A percentile compares a stretch with the other conserved stretches of the same genome.
Evolutionary conservation across 2,113 vertebrate species (phyloP).

Genomic region (Ursus arctos): DNA sequence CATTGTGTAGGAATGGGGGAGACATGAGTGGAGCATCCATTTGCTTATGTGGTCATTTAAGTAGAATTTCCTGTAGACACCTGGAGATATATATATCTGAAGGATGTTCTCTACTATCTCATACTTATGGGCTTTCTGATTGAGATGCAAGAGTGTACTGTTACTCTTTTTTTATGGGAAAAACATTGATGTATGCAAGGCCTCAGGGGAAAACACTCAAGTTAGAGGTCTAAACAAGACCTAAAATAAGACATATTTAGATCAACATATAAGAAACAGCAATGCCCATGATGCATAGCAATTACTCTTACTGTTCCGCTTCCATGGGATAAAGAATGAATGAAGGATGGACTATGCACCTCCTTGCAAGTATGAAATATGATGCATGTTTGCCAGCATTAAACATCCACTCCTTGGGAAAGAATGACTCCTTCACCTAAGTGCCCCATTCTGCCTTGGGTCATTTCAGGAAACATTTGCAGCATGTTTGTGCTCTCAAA

Average conservation of each 20-base stretch:
- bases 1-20: not conserved
- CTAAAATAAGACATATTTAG: constrained; percentile 39
- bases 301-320: not conserved
- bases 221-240: constrained; percentile 29
- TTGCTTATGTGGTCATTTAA: not conserved
- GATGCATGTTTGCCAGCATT: constrained; percentile 33
- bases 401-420: not conserved
- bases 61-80: constrained; percentile 51
- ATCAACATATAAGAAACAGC: not conserved
- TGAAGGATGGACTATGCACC: not conserved
- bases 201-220: constrained; percentile 16
- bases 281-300: not conserved
- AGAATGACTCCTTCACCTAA: constrained; percentile 51
- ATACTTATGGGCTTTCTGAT: constrained; percentile 22
- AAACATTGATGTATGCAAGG: not conserved
- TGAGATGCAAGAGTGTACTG: not conserved
- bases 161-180: not conserved
- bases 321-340: constrained; percentile 39
- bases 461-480: constrained; percentile 54
- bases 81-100: not conserved
- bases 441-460: not conserved
- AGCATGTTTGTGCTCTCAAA: constrained; percentile 35
- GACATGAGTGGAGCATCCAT: not conserved
- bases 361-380: not conserved
- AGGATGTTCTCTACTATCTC: not conserved